Percentiles rank a stretch among this genome's conserved stretches.
phyloP scores from a whole-genome alignment of 2,113 vertebrate genomes.

The Phaethon lepturus region DNA sequence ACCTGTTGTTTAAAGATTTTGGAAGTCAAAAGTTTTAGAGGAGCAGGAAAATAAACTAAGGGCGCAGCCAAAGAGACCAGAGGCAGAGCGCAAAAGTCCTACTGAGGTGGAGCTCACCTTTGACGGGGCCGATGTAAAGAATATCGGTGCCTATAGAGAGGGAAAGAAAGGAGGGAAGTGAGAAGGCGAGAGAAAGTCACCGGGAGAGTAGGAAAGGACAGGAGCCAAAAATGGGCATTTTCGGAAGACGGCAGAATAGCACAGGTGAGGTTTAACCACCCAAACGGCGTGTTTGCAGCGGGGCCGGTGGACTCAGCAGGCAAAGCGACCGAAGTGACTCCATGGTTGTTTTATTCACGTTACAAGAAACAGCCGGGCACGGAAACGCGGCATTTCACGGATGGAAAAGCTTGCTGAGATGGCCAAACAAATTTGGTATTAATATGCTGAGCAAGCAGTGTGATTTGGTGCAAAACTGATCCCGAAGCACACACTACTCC shows the following conservation, averaged over 20 bases:
- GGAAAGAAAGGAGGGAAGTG: conserved; percentile 82
- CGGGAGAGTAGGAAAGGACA: conserved; percentile 53
- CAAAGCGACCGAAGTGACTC: conserved; percentile 7
- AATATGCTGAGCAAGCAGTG: conserved; percentile 1
- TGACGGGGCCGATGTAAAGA: conserved; percentile 99
- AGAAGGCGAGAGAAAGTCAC: conserved; percentile 79
- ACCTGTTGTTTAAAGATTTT: conserved; percentile 43
- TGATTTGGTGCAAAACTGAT: neutral
- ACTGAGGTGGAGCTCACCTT: conserved; percentile 91
- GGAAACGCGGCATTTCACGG: neutral
- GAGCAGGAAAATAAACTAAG: conserved; percentile 71
- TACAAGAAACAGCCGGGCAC: neutral
- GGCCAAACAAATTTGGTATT: neutral
- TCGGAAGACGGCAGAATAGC: neutral
- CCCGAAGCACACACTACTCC: neutral
- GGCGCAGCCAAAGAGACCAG: conserved; percentile 62
- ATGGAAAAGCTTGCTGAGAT: conserved; percentile 12
- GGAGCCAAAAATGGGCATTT: conserved; percentile 30
- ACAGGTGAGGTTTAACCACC: neutral
- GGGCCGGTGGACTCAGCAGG: neutral
- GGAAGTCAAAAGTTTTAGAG: conserved; percentile 54
- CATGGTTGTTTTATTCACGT: neutral
- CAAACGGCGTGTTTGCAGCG: neutral
- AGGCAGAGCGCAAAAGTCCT: conserved; percentile 66
- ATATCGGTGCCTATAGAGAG: conserved; percentile 94